Evolutionary conservation across 2,888 invertebrate genomes (phyloP).

Genomic region (Athrips mouffetella): DNA sequence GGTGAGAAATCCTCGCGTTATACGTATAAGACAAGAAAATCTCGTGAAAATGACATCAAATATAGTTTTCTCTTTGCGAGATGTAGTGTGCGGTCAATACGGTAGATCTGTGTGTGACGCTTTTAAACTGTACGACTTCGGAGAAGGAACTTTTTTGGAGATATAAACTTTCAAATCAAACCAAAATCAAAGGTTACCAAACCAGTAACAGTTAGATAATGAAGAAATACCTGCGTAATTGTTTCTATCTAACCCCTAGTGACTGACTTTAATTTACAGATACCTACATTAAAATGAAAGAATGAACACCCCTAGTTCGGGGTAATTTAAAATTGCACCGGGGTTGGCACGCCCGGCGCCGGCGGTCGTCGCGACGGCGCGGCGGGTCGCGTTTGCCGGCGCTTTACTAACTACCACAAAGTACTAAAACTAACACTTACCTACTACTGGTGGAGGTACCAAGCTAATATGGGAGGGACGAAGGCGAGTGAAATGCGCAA

Average conservation of each 20-base stretch:
- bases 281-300: slow-evolving; percentile 35
- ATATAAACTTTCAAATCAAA: no score
- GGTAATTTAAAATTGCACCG: slow-evolving; percentile 65
- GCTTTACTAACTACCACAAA: slow-evolving; percentile 20
- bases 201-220: no score
- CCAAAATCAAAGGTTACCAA: no score
- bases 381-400: slow-evolving; percentile 35
- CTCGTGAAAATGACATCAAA: background rate
- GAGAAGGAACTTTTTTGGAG: no score
- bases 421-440: background rate
- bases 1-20: slow-evolving; percentile 1
- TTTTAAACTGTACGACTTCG: no score
- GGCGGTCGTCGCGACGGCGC: slow-evolving; percentile 36
- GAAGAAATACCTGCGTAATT: background rate
- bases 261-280: slow-evolving; percentile 37
- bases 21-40: background rate
- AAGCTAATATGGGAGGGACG: slow-evolving; percentile 21
- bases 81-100: no score
- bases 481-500: slow-evolving; percentile 9
- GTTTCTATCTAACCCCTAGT: slow-evolving; percentile 32
- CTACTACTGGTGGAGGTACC: slow-evolving; percentile 24
- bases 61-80: no score
- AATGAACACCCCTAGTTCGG: slow-evolving; percentile 46
- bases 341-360: slow-evolving; percentile 44
- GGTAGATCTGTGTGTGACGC: no score